Base-by-base conservation (phyloP, 1,140 invertebrate species). In the Zelostemma sp. region DNA sequence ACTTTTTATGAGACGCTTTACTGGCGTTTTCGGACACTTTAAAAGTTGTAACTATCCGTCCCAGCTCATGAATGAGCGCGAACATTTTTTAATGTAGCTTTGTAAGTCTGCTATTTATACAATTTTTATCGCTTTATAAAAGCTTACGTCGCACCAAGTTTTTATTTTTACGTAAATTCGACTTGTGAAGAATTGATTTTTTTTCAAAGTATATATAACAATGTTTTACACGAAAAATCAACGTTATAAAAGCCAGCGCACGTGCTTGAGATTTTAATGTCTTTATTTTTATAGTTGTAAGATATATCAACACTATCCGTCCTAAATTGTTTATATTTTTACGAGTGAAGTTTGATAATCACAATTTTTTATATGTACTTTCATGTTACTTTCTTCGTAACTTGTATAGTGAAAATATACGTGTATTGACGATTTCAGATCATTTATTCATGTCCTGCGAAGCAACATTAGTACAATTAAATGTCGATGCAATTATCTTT, bases 101-200 rank as follows among this genome's bases (percentile, higher is more conserved):
- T 38, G 35, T 38, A 38, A 38, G 12, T 38, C n/a, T 38, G 35
- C 35, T 38, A n/a, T n/a, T 3, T n/a, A 38, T 38, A 38, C 9
- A 38, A 38, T n/a, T 38, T 38, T 38, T 38, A 38, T n/a, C n/a
- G 35, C 35, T 38, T 38, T 11, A 38, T n/a, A n/a, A 38, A 38
- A 25, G 21, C 21, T 25, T 25, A 11, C 35, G 12, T 5, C 11
- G 12, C 12, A 38, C 9, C 4, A 38, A 38, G 2, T 38, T 38
- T n/a, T 5, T 11, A 2, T 5, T 38, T 38, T 25, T 25, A 25
- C 8, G n/a, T n/a, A 38, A 38, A 38, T 2, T 38, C 5, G 11
- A 31, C 11, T 31, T 31, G 5, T 31, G 11, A 31, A 31, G 28
- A 6, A 31, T 31, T 6, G 11, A 31, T 6, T 31, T 6, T 31